Conservation (phyloP, 2,113 vertebrate genomes). For the Sminthopsis crassicaudata region DNA sequence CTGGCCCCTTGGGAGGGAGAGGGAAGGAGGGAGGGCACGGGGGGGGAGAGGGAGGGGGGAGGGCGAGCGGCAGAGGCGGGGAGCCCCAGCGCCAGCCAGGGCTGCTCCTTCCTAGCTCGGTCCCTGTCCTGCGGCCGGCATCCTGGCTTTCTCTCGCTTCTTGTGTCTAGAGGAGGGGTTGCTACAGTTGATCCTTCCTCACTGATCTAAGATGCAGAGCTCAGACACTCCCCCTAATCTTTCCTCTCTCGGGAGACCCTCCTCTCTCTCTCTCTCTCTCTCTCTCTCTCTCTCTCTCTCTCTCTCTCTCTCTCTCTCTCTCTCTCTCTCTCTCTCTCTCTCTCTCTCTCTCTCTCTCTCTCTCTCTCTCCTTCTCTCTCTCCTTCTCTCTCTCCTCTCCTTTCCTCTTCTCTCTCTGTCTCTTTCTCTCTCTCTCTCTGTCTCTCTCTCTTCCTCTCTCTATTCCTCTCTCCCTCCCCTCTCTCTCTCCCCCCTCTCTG, state of each 20-base stretch:
- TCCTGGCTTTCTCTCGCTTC: slow-evolving; percentile 23
- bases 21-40: not conserved
- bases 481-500: slow-evolving; percentile 49
- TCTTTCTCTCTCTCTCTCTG: not conserved
- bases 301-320: not conserved
- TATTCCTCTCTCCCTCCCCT: slow-evolving; percentile 62
- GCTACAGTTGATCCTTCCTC: slow-evolving; percentile 53
- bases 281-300: no score
- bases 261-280: slow-evolving; percentile 59
- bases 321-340: not conserved
- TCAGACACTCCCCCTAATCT: slow-evolving; percentile 71
- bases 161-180: slow-evolving; percentile 44
- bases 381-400: no score
- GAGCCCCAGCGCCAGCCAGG: not conserved
- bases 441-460: not conserved
- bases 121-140: slow-evolving; percentile 49
- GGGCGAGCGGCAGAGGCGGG: not conserved
- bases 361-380: no score
- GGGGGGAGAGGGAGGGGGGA: not conserved
- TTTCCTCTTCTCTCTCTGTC: no score
- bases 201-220: slow-evolving; percentile 61
- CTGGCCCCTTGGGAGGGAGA: slow-evolving; percentile 17
- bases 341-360: no score
- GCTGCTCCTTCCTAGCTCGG: slow-evolving; percentile 39
- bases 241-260: slow-evolving; percentile 68